Evolutionary conservation across 2,113 vertebrate genomes (phyloP), one percentile per base, ranked within the genome.

Genomic region (Thomomys bottae): DNA sequence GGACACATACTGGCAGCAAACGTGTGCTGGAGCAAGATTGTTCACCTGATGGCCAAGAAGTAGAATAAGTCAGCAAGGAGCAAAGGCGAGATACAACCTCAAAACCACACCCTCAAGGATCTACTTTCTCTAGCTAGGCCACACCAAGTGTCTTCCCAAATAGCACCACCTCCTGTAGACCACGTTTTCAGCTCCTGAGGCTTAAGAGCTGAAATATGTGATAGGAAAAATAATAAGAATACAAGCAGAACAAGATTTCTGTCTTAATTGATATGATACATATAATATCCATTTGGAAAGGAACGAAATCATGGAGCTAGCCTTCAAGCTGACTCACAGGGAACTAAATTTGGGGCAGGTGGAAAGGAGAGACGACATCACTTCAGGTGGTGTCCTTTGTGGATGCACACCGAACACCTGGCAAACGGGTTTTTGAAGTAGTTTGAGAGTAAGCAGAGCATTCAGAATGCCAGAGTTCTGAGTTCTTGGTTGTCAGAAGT

Each of bases 331-430:
- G 78, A 61, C 32, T 42, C 38, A 80, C 72, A 40, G 57, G 85
- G 83, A 26, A 28, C 30, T 49, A 26, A 75, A 68, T 36, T 63
- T 30, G 21, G 26, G 59, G 1, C 68, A 73, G 77, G 64, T 70
- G 61, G 34, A 86, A 12, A 78, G 30, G 15, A 89, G 38, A n/a
- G 24, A 38, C 30, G 24, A 84, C 63, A 67, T 71, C 24, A 15
- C 77, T 63, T 92, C 86, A 88, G 36, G 79, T 92, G 42, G 26
- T 82, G 26, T n/a, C n/a, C n/a, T n/a, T n/a, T n/a, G n/a, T n/a
- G n/a, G n/a, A n/a, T n/a, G n/a, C n/a, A n/a, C n/a, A n/a, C n/a
- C n/a, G n/a, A n/a, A n/a, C n/a, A n/a, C n/a, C n/a, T n/a, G n/a
- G n/a, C n/a, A n/a, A n/a, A n/a, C n/a, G n/a, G n/a, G n/a, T n/a